Conservation (phyloP, 2,888 invertebrate species). For the Scotopteryx bipunctaria region DNA sequence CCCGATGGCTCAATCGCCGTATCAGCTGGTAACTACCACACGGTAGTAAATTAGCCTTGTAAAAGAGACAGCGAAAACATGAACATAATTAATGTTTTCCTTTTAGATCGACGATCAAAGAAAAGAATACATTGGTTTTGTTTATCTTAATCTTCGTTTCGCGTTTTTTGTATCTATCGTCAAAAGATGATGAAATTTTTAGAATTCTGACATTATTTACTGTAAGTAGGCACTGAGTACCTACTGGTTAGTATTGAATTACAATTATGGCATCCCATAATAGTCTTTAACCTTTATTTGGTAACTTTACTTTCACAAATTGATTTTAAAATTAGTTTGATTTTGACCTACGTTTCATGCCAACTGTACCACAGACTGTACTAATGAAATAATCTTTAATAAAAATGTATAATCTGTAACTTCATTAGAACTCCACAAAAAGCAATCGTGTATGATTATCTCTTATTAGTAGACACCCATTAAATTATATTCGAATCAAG, state of each 20-base stretch:
- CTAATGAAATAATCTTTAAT: neutral
- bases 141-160: neutral
- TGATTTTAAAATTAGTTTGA: no score
- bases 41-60: slow-evolving; percentile 27
- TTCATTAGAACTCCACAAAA: neutral
- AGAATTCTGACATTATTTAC: no score
- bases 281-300: no score
- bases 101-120: neutral
- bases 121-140: neutral
- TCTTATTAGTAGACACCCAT: slow-evolving; percentile 12
- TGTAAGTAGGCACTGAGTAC: no score
- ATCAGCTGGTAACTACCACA: slow-evolving; percentile 38
- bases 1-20: slow-evolving; percentile 33
- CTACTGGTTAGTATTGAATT: no score
- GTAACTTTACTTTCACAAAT: no score
- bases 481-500: slow-evolving; percentile 13
- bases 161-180: neutral
- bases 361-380: neutral
- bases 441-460: neutral
- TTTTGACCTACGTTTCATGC: no score
- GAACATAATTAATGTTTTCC: neutral
- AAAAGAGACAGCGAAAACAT: slow-evolving; percentile 3
- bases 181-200: no score
- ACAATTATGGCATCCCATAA: no score
- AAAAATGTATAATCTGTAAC: neutral